phyloP scores from a whole-genome alignment of 1,140 invertebrate genomes.

The Ylistrum balloti region DNA sequence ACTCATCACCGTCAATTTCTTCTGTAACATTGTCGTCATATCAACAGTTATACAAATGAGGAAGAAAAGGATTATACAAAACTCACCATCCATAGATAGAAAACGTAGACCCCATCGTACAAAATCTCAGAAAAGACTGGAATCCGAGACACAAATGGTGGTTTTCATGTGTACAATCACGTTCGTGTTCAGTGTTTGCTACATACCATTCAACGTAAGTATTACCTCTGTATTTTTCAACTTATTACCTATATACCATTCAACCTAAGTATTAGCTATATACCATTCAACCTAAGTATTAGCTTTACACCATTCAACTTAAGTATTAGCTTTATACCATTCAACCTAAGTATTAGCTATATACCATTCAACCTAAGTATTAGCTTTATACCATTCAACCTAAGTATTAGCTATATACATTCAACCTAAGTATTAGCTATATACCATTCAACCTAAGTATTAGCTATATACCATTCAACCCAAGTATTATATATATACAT shows the following conservation, averaged over 20 bases:
- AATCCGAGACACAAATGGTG: constrained; percentile 83
- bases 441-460: too few relatives aligned
- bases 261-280: too few relatives aligned
- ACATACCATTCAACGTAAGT: constrained; percentile 83
- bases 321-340: too few relatives aligned
- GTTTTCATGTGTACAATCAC: constrained; percentile 83
- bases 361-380: too few relatives aligned
- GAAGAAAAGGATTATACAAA: constrained; percentile 63
- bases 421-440: too few relatives aligned
- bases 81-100: constrained; percentile 67
- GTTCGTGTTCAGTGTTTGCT: constrained; percentile 81
- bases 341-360: too few relatives aligned
- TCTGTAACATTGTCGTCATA: constrained; percentile 78
- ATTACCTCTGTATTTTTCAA: background rate
- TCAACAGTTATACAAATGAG: constrained; percentile 78
- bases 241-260: too few relatives aligned
- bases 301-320: too few relatives aligned
- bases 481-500: too few relatives aligned
- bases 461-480: too few relatives aligned
- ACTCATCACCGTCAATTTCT: constrained; percentile 76
- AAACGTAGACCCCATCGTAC: constrained; percentile 58
- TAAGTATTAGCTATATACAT: too few relatives aligned
- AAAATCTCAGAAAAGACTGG: constrained; percentile 69
- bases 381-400: too few relatives aligned
- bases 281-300: background rate